phyloP scores from a whole-genome alignment of 2,113 vertebrate genomes.

The Potamarius usumacintae region DNA sequence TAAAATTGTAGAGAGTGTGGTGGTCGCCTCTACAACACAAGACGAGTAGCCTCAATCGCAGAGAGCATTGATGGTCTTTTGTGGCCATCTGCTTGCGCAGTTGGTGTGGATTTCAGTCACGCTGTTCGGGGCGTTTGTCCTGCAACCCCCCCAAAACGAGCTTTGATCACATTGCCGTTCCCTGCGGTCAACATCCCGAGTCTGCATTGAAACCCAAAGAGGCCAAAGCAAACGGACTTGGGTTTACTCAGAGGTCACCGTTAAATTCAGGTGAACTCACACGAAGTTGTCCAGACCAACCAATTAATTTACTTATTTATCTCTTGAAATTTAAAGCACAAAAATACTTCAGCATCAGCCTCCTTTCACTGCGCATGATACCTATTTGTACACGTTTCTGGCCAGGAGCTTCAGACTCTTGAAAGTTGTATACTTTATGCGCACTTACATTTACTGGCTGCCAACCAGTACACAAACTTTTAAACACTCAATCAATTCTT shows the following conservation, averaged over 20 bases:
- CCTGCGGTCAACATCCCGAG: constrained; percentile 39
- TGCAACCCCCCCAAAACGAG: constrained; percentile 34
- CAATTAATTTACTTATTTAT: neutral
- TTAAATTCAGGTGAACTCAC: constrained; percentile 39
- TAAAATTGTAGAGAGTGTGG: neutral
- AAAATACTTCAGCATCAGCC: neutral
- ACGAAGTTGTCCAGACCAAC: neutral
- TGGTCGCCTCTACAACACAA: neutral
- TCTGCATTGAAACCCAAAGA: constrained; percentile 48
- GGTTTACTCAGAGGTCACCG: constrained; percentile 48
- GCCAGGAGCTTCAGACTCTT: neutral
- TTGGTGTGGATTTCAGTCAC: constrained; percentile 49
- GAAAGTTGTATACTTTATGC: neutral
- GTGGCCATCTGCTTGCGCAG: constrained; percentile 50
- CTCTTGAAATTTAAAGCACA: neutral
- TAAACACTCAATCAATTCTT: neutral
- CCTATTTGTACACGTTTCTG: neutral
- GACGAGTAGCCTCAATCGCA: constrained; percentile 9
- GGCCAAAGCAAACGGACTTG: constrained; percentile 37
- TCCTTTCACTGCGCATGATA: neutral
- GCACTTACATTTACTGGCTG: neutral
- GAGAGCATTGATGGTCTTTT: neutral
- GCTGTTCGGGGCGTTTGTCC: constrained; percentile 51
- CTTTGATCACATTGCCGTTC: constrained; percentile 49
- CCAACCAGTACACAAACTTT: neutral